Evolutionary conservation across 2,113 vertebrate species (phyloP), one percentile per base, ranked within the genome.

Genomic region (Cephalopterus ornatus): DNA sequence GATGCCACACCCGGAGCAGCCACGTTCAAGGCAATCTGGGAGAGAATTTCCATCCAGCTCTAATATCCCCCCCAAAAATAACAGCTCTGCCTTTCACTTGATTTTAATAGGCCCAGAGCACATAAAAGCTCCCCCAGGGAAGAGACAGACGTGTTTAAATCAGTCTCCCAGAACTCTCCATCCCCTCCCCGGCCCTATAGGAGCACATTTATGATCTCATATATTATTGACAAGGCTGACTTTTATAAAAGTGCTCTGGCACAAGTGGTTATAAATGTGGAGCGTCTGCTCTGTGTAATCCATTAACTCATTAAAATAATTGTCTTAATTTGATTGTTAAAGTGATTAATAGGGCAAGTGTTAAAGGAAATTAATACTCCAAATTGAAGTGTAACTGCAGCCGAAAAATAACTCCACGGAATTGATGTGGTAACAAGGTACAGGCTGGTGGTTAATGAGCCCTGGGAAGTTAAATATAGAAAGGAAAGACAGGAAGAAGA

Each of bases 261-360:
- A 89, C 74, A 33, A 90, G 91, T 56, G 90, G 88, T 96, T 96
- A 98, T 98, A 95, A 98, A 98, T 97, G 97, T 93, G 97, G 92
- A 85, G 94, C 20, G 1, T 93, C 96, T 88, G 88, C 97, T 97
- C 96, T 88, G 95, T 93, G 97, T 92, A 95, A 98, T 94, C 97
- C 97, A 97, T 98, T 98, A 97, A 85, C 95, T 98, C 97, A 97
- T 98, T 98, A 98, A 97, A 98, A 98, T 97, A 98, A 98, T 98
- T 97, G 97, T 98, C 97, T 96, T 98, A 97, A 98, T 98, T 98
- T 98, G 97, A 96, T 97, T 98, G 98, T 98, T 98, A 95, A 98
- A 96, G 96, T 98, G 98, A 98, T 98, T 97, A 98, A 98, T 98
- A 98, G 97, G 97, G 92, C 92, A 97, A 96, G 91, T 76, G 92